Base-by-base conservation (phyloP, 2,113 vertebrate species). In the Nicator chloris region DNA sequence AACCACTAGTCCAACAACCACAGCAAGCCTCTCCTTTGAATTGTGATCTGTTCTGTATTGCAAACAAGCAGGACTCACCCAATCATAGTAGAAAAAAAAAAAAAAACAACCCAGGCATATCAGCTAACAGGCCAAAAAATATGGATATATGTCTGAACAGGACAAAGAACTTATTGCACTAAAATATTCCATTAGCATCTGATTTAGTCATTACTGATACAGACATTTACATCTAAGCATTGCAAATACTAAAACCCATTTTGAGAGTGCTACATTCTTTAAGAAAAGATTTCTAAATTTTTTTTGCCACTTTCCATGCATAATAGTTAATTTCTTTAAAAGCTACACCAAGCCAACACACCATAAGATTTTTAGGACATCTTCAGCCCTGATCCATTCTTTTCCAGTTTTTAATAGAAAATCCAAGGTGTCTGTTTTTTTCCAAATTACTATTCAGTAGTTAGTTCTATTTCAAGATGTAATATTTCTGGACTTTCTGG, bases 381-480 rank as follows among this genome's bases (percentile, higher is more conserved):
- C 10, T 85, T 78, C 30, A 78, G 35, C 18, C 33, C 7, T 40
- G 15, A 35, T 20, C 19, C n/a, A 49, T 51, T 64, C 7, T n/a
- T 78, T 65, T n/a, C 15, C 28, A 22, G 9, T 50, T 78, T 70
- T 83, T 49, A 61, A 51, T n/a, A 82, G 11, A 20, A 77, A 89
- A 47, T 39, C 5, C 3, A 3, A 30, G 10, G 5, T 11, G 20
- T 13, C 7, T 1, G 1, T 1, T 17, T 83, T 47, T 71, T 71
- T 26, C 24, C 45, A 63, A 72, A 73, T 60, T 39, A 44, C 12
- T 44, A 31, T 69, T 60, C 35, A 59, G 22, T 10, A 33, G 18
- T 50, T 27, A 23, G 12, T 28, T 49, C 31, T 65, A 28, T 33
- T 65, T 65, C 13, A 22, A 51, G 22, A 33, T 33, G 12, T 3